Evolutionary conservation across 2,888 invertebrate genomes (phyloP).

Genomic region (Crioceris asparagi): DNA sequence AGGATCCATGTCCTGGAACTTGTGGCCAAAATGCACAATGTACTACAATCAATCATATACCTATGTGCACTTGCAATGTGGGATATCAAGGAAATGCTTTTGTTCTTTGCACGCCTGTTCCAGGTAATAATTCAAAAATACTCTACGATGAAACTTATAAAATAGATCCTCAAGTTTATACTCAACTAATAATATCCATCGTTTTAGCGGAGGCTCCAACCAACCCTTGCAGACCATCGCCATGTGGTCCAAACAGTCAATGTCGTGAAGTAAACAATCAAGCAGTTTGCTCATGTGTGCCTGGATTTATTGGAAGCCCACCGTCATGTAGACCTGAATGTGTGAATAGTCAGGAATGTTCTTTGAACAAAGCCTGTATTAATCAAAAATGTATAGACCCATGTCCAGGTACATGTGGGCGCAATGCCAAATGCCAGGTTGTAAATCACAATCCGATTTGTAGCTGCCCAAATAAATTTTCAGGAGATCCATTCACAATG

Average conservation of each 20-base stretch:
- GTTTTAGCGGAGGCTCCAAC: constrained; percentile 21
- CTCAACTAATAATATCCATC: not conserved
- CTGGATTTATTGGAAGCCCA: constrained; percentile 41
- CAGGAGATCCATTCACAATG: constrained; percentile 45
- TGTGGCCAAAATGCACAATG: constrained; percentile 69
- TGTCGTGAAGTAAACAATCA: constrained; percentile 47
- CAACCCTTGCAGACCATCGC: constrained; percentile 60
- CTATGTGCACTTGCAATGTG: constrained; percentile 61
- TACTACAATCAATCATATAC: constrained; percentile 63
- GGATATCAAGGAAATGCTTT: constrained; percentile 64
- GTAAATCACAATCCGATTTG: constrained; percentile 51
- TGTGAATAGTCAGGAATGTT: constrained; percentile 40
- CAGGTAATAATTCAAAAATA: constrained; percentile 25
- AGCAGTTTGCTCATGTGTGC: constrained; percentile 45
- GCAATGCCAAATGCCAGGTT: constrained; percentile 43
- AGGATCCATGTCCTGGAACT: constrained; percentile 60
- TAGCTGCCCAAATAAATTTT: constrained; percentile 41
- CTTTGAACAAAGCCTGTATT: constrained; percentile 39
- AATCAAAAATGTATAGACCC: constrained; percentile 46
- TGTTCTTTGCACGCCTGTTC: constrained; percentile 49
- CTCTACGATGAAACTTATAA: not conserved
- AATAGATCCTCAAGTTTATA: not conserved
- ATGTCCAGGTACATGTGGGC: constrained; percentile 46
- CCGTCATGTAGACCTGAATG: constrained; percentile 46
- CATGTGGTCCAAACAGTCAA: constrained; percentile 46